Base-by-base conservation (phyloP, 2,888 invertebrate species). In the Ctenicera cuprea region DNA sequence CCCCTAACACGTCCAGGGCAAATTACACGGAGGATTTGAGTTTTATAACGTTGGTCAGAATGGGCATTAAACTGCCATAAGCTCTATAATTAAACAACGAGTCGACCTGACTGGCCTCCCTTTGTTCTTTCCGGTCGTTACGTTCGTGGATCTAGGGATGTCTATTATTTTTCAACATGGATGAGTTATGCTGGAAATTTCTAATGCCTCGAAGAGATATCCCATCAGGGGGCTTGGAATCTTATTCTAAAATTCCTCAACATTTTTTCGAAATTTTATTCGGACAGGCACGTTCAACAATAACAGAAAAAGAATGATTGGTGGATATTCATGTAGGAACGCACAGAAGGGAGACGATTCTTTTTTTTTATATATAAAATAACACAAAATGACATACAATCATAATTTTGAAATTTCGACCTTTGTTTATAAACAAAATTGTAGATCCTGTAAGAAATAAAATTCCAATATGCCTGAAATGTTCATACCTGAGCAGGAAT, bases 21-120 rank as follows among this genome's bases (percentile, higher is more conserved):
- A 66, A 73, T 73, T 73, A 73, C 67, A 73, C 26, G 43, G 45
- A 57, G 30, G 26, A 68, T 33, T 57, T 33, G 11, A 59, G 59
- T 52, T 50, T 48, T 30, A n/a, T 33, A n/a, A 33, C 20, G 33
- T 62, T 38, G 41, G 52, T 38, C 48, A 57, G 37, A n/a, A 9
- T 30, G 26, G 18, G 61, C 45, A 62, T 37, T 41, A 62, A 61
- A 50, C 59, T 33, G 33, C 59, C 37, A 50, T 18, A 54, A 22
- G 14, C 20, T 43, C 69, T 69, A 69, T 69, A 69, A 69, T 69
- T 69, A 69, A 59, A 61, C 18, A 67, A 50, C 37, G 12, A 66
- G 22, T 48, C 54, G 62, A 43, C 62, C 20, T 64, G 48, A 18
- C 66, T 57, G 45, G 68, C 18, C 38, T 38, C 54, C 45, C 68